These are phyloP conservation scores for Cryptotermes secundus DNA, from an alignment of 1,140 invertebrate genomes.

Conservation along the genomic window DNA sequence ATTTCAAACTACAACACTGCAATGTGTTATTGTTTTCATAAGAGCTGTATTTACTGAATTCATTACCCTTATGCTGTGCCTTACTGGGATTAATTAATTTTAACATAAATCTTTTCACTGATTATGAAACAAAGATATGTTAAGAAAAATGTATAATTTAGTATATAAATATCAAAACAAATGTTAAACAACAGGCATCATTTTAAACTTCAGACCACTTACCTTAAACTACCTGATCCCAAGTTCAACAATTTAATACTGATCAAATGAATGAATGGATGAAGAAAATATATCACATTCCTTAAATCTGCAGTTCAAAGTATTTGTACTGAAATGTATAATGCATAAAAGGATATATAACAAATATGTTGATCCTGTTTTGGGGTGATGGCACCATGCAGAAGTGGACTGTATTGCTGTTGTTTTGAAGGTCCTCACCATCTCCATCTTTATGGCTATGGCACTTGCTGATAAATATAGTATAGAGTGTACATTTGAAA, in stretches of 20 bases:
- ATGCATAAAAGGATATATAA: not conserved
- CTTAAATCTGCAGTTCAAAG: not conserved
- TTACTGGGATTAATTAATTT: not conserved
- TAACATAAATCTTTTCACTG: not conserved
- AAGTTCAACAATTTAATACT: not conserved
- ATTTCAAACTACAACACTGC: not conserved
- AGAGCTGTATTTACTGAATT: not conserved
- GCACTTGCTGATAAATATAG: too few relatives aligned
- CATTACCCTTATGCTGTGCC: not conserved
- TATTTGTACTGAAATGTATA: conserved; percentile 7
- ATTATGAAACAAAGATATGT: not conserved
- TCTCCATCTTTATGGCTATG: too few relatives aligned
- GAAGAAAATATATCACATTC: not conserved
- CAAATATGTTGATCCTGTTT: not conserved
- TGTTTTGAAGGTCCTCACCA: too few relatives aligned
- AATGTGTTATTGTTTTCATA: not conserved
- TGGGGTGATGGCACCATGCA: too few relatives aligned
- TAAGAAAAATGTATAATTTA: not conserved
- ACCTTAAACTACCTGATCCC: not conserved
- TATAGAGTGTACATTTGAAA: too few relatives aligned
- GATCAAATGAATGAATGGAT: not conserved
- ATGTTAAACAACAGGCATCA: not conserved
- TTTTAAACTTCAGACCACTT: not conserved
- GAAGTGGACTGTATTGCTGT: too few relatives aligned
- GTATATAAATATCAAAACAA: not conserved